Conservation (phyloP, 1,140 invertebrate species). For the Matsumurasca onukii region DNA sequence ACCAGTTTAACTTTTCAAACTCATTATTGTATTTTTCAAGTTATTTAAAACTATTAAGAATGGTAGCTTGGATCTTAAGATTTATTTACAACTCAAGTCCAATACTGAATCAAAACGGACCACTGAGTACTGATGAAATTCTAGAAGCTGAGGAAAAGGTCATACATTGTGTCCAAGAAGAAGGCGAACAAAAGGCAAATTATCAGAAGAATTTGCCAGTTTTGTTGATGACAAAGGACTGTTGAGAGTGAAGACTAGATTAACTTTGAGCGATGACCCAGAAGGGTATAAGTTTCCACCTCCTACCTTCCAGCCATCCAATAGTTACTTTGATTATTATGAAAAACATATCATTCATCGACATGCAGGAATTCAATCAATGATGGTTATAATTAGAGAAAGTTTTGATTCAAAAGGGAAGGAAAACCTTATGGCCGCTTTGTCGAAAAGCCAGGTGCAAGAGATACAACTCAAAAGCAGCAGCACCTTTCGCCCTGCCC, state of each 20-base stretch:
- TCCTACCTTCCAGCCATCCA: background rate
- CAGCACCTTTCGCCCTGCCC: background rate
- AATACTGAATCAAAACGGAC: background rate
- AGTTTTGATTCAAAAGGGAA: too few species aligned
- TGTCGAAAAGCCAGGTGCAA: background rate
- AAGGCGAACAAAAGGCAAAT: background rate
- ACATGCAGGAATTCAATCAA: too few species aligned
- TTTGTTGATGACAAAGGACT: constrained; percentile 4
- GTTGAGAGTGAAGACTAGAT: background rate
- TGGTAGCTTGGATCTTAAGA: background rate
- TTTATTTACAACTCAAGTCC: constrained; percentile 1
- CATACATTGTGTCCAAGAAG: background rate
- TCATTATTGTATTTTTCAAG: too few species aligned
- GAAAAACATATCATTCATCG: too few species aligned
- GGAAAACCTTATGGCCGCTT: too few species aligned
- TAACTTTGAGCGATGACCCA: background rate
- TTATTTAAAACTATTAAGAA: constrained; percentile 3
- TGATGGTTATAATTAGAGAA: too few species aligned
- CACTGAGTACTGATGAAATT: background rate
- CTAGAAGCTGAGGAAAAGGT: too few species aligned
- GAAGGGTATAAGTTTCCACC: background rate
- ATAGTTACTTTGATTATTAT: background rate
- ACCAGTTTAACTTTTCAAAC: too few species aligned
- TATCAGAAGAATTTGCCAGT: too few species aligned
- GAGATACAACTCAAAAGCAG: background rate